A percentile compares a stretch with the other conserved stretches of the same genome.
phyloP scores from a whole-genome alignment of 2,888 invertebrate genomes.

The Desoria tigrina region DNA sequence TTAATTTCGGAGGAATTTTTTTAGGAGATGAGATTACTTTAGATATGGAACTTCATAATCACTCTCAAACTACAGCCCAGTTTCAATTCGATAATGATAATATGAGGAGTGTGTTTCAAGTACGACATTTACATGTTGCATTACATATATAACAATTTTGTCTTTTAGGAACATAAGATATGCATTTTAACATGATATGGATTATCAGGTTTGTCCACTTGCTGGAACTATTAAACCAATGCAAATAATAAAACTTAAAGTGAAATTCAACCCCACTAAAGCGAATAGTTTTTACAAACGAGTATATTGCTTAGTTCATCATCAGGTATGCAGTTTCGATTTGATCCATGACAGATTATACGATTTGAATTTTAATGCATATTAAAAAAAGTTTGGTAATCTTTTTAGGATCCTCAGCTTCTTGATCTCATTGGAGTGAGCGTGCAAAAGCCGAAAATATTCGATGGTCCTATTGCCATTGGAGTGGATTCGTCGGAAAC shows the following conservation, averaged over 20 bases:
- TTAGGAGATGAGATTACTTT: constrained; percentile 29
- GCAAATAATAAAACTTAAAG: constrained; percentile 26
- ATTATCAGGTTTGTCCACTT: constrained; percentile 43
- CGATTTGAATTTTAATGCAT: no score
- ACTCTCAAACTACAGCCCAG: constrained; percentile 34
- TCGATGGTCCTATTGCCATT: constrained; percentile 32
- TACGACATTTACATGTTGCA: not conserved
- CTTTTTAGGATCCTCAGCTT: constrained; percentile 35
- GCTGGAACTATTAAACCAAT: constrained; percentile 33
- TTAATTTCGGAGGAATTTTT: constrained; percentile 45
- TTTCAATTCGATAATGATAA: constrained; percentile 49
- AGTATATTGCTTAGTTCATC: constrained; percentile 39
- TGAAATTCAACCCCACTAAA: constrained; percentile 39
- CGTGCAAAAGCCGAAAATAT: constrained; percentile 38
- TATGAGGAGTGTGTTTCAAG: constrained; percentile 39
- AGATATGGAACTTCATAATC: constrained; percentile 36
- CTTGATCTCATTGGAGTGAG: constrained; percentile 43
- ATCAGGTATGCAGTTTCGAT: constrained; percentile 23
- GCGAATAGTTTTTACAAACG: constrained; percentile 47
- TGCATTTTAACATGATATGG: no score
- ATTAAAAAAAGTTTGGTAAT: no score
- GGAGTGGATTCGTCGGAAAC: constrained; percentile 30
- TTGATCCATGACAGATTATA: constrained; percentile 8
- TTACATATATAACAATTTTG: not conserved
- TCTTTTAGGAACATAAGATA: no score